A percentile compares a stretch with the other conserved stretches of the same genome.
These are phyloP conservation scores for Schizothorax lantsangensis DNA, from an alignment of 2,797 vertebrate genomes.

Conservation along the genomic window DNA sequence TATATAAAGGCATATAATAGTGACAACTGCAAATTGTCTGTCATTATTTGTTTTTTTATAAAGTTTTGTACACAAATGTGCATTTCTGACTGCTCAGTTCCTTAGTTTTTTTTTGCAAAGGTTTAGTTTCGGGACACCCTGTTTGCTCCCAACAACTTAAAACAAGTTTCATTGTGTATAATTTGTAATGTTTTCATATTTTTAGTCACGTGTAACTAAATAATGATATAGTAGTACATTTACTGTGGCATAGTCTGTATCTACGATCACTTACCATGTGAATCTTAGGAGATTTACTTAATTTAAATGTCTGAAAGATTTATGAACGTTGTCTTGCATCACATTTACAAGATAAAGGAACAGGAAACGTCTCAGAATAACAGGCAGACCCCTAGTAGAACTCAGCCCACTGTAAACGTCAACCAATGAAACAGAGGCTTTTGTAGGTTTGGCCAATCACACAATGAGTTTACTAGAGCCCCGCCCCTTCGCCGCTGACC, in stretches of 20 bases:
- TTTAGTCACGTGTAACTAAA: neutral
- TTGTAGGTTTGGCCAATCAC: slow-evolving; percentile 6
- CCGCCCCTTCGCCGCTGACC: neutral
- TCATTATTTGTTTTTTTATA: neutral
- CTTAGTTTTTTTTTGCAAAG: neutral
- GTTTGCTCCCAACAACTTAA: neutral
- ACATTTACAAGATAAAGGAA: neutral
- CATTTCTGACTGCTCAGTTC: neutral
- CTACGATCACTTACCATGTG: neutral
- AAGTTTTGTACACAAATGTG: neutral
- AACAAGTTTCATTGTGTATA: neutral
- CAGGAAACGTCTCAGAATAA: neutral
- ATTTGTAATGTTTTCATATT: neutral
- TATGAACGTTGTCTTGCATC: neutral
- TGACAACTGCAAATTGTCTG: neutral
- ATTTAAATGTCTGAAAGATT: slow-evolving; percentile 6
- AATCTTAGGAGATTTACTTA: neutral
- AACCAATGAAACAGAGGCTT: neutral
- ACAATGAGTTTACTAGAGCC: neutral
- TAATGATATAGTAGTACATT: neutral
- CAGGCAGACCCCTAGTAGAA: too few species aligned
- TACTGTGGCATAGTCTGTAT: neutral
- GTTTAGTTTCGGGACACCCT: neutral
- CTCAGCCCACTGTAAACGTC: neutral
- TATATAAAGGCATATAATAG: neutral